Base-by-base conservation (phyloP, 2,888 invertebrate species). In the Endotricha flammealis region DNA sequence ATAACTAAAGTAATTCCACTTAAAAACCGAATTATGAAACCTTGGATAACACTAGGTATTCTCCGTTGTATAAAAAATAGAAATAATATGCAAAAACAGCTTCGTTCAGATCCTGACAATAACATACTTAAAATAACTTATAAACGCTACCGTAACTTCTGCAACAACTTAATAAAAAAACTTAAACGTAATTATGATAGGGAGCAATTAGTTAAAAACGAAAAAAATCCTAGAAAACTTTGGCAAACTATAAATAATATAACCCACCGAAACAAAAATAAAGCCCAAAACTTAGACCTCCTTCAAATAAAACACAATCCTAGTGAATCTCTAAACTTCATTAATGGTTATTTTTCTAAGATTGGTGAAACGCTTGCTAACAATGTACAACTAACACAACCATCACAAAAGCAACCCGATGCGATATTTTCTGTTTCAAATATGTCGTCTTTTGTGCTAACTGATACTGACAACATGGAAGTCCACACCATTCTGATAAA, bases 231-330 rank as follows among this genome's bases (percentile, higher is more conserved):
- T 7, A 43, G 38, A 30, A 12, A 6, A 14, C 27, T 37, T 7
- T 42, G 39, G 39, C 36, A 32, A 17, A 20, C 23, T 7, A 37
- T 42, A 12, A 39, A 37, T 10, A 32, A 31, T 4, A 32, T 42
- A 4, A 29, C 42, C n/a, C 12, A 37, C 31, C 32, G 17, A 12
- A 33, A 36, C n/a, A 28, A 12, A 7, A 36, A 14, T 8, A 32
- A 33, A 23, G 20, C 16, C 11, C n/a, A 4, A 2, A 34, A 32
- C 13, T 3, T 13, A 10, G 32, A 41, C n/a, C n/a, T 40, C 7
- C 17, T 43, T 0, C 12, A 32, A 8, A 4, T 32, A 3, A 33
- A 31, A 27, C 2, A 5, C 4, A 29, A 41, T 2, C 39, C 38
- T 11, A 9, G 2, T 1, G 37, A 30, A 5, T 41, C 44, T n/a